Base-by-base conservation (phyloP, 2,797 vertebrate genomes). In the Sebastes steindachneri region DNA sequence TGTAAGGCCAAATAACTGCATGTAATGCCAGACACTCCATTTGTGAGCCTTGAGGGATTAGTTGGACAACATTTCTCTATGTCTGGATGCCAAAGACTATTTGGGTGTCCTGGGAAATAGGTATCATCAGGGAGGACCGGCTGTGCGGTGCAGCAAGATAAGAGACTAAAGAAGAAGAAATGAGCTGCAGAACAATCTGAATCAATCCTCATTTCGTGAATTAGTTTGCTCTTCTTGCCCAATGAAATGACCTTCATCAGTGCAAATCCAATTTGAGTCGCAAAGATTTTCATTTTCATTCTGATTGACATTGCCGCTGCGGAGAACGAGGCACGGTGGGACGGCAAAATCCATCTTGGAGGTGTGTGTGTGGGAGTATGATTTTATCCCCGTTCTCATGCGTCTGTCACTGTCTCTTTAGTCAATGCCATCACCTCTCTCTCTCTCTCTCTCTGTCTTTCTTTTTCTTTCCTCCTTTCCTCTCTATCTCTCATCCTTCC, bases 271-370 rank as follows among this genome's bases (percentile, higher is more conserved):
- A 90, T 90, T 85, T 88, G 80, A 86, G 79, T 76, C 54, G 62
- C 88, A 89, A 84, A 91, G 82, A 89, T 86, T 89, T 90, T 88
- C 88, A 87, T 89, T 91, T 88, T 88, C 82, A 76, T 87, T 82
- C 79, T 80, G 81, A 91, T 84, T 83, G 93, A 92, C 92, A 88
- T 87, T 88, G 86, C 72, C 29, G 54, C 81, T 64, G 79, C 7
- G 12, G 81, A 67, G 80, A 88, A 79, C 28, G 82, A 89, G 83
- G 80, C 80, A 28, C n/a, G 5, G 80, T 70, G 77, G 72, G 78
- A 75, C 0, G 60, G 23, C 53, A 12, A 73, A 84, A 88, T 86
- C 83, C 73, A 87, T 92, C 79, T 45, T 3, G 10, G 66, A 67
- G 71, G 71, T 64, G 76, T 63, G 65, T 73, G 74, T 60, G 80